Evolutionary conservation across 2,888 invertebrate genomes (phyloP).

Genomic region (Noctua pronuba): DNA sequence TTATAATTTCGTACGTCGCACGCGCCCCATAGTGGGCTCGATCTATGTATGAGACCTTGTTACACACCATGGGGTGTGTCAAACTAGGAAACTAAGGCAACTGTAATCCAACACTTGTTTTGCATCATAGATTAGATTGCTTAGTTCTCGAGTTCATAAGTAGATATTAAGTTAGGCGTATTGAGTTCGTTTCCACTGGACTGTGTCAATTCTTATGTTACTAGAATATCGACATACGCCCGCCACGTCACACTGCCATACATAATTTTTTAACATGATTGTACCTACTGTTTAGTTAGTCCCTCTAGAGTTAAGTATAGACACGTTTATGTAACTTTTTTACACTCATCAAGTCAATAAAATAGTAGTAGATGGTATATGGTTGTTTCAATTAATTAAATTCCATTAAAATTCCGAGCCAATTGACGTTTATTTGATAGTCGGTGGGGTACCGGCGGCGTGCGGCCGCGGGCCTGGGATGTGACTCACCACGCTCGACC

Average conservation of each 20-base stretch:
- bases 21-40: constrained; percentile 84
- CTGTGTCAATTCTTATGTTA: constrained; percentile 92
- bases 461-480: constrained; percentile 67
- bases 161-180: constrained; percentile 78
- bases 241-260: constrained; percentile 87
- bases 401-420: constrained; percentile 87
- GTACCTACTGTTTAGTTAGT: constrained; percentile 72
- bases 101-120: constrained; percentile 82
- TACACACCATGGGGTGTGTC: constrained; percentile 83
- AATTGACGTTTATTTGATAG: constrained; percentile 84
- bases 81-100: constrained; percentile 69
- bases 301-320: constrained; percentile 72
- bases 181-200: constrained; percentile 88
- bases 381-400: constrained; percentile 88
- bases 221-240: constrained; percentile 92
- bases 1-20: constrained; percentile 69
- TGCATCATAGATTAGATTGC: constrained; percentile 83
- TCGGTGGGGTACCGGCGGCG: constrained; percentile 71
- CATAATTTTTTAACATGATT: constrained; percentile 72
- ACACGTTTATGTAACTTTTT: constrained; percentile 86
- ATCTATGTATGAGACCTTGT: constrained; percentile 88
- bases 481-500: constrained; percentile 77
- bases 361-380: constrained; percentile 86
- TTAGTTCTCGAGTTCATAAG: constrained; percentile 76
- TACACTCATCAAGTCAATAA: constrained; percentile 85